Evolutionary conservation across 2,113 vertebrate genomes (phyloP), one percentile per base, ranked within the genome.

Genomic region (Brachyhypopomus occidentalis): DNA sequence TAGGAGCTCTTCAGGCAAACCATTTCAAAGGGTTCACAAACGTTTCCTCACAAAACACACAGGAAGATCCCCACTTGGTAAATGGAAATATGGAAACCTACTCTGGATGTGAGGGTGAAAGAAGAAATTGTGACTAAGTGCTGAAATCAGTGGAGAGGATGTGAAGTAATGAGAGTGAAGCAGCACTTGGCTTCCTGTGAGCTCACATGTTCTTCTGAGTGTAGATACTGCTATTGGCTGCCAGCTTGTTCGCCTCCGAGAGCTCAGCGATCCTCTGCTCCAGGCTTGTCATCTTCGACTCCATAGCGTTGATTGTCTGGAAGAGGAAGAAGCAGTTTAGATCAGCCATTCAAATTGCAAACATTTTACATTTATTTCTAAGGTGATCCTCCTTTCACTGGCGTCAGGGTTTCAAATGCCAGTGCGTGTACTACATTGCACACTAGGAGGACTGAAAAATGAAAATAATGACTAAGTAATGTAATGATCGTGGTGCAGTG

Each of bases 131-230:
- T 16, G 62, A 16, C 7, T 38, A 17, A 41, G 41, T 4, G 14
- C 30, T 36, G 64, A 41, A 67, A 41, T n/a, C 34, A 12, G 64
- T 69, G 52, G 4, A 55, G 30, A 3, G 27, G 72, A 80, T 14
- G 16, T 22, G 25, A 64, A 38, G 62, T 38, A 22, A 78, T 70
- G 27, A 58, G 19, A 70, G 6, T 58, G 64, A 55, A 41, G 34
- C 22, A 45, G 55, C 30, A 19, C 52, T 30, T 4, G 58, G 38
- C 34, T 58, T 20, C 34, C 72, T 77, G 81, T 41, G 67, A 77
- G 94, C 97, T 96, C 89, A 99, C 98, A 99, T 99, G 92, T 98
- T 99, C 89, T 97, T 96, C 91, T 99, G 98, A 17, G 98, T 99
- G 84, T 97, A 99, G 89, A 99, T 95, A 67, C 97, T 99, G 94